Base-by-base conservation (phyloP, 1,140 invertebrate species). In the Drosophila kurseongensis region DNA sequence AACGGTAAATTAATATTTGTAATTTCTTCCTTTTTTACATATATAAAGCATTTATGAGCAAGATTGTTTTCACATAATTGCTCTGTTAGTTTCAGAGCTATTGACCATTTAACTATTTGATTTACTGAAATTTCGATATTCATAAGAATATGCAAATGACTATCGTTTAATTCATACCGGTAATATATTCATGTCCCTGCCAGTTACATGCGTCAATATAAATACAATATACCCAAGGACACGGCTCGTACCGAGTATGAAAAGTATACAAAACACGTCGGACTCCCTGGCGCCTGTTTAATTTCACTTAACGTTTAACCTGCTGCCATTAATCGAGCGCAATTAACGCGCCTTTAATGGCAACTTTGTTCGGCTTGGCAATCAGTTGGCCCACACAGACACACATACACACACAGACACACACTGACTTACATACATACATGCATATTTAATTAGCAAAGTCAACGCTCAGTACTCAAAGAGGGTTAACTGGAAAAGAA, bases 301-400 rank as follows among this genome's bases (percentile, higher is more conserved):
- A 86, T 86, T 86, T 86, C 84, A 88, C 83, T 86, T 86, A 88
- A 88, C 84, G 68, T 89, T 88, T 89, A 88, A 88, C 84, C 84
- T 89, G 84, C 86, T 88, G 84, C 77, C 84, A 88, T 88, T 88
- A 88, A 88, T 88, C 75, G 84, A 77, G 84, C 77, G 80, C 84
- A 88, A 88, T 88, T 88, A 88, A 88, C 84, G 84, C 80, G 84
- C 76, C 80, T 89, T 89, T 84, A 84, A 84, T 86, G 83, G 75
- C 66, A 74, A 50, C 67, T 38, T 71, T 62, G 78, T 62, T 40
- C 72, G 48, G 52, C 47, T 69, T 45, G 40, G 63, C 42, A 50
- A 51, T 67, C 55, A 65, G 59, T 69, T 60, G 42, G 36, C 23
- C 18, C 16, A 18, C 35, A 45, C 40, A 42, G 36, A 56, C 38